phyloP scores from a whole-genome alignment of 2,797 vertebrate genomes.

The Chromis chromis region DNA sequence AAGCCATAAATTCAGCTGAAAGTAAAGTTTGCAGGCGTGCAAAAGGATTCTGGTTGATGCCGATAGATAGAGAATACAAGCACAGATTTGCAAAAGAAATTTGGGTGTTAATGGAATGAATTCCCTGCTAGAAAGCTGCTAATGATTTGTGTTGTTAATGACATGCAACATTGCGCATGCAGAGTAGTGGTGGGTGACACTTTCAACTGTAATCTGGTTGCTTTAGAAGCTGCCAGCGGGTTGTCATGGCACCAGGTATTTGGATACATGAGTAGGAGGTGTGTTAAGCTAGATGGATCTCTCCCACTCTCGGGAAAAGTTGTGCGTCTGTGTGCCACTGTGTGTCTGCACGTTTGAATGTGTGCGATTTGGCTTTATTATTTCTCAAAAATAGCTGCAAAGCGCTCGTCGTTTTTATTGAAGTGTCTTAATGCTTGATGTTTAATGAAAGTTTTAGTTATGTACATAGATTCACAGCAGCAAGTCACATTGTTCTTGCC shows the following conservation, averaged over 20 bases:
- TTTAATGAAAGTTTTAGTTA: constrained; percentile 1
- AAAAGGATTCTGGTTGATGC: neutral
- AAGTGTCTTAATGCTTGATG: neutral
- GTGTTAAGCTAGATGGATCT: constrained; percentile 51
- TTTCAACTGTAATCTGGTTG: constrained; percentile 48
- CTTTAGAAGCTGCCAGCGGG: constrained; percentile 54
- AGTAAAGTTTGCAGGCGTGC: too few species aligned
- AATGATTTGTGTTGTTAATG: constrained; percentile 31
- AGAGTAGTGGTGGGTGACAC: constrained; percentile 40
- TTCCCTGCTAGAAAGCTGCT: constrained; percentile 1
- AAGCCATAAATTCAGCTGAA: too few species aligned
- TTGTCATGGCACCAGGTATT: constrained; percentile 84
- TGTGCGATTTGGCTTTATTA: constrained; percentile 1
- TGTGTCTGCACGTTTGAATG: constrained; percentile 19
- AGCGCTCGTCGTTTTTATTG: neutral
- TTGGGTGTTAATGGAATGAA: neutral
- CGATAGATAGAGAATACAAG: neutral
- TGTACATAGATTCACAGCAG: neutral
- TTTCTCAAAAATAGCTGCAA: constrained; percentile 27
- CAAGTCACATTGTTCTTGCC: neutral
- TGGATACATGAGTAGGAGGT: constrained; percentile 77
- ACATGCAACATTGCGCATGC: constrained; percentile 10
- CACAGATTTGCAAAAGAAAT: neutral
- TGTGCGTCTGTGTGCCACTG: constrained; percentile 7
- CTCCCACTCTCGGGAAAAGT: constrained; percentile 55